phyloP scores from a whole-genome alignment of 2,113 vertebrate species.

The Xiphophorus maculatus region DNA sequence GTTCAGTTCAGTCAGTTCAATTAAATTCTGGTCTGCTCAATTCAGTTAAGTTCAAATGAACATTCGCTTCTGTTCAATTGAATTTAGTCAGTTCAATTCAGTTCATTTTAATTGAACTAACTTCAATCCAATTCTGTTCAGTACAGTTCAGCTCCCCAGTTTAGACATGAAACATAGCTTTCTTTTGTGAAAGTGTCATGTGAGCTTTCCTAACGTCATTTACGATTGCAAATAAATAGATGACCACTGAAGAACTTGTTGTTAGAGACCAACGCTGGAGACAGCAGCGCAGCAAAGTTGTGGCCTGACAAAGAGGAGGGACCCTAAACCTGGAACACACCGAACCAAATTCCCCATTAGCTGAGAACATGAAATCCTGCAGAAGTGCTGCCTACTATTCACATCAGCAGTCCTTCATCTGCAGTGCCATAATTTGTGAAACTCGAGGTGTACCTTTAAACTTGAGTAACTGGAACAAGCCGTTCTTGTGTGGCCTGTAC shows the following conservation, averaged over 20 bases:
- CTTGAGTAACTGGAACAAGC: not conserved
- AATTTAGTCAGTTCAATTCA: too few relatives aligned
- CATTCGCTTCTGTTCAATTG: too few relatives aligned
- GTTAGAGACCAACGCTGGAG: not conserved
- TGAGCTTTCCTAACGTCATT: not conserved
- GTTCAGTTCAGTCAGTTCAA: too few relatives aligned
- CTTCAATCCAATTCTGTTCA: too few relatives aligned
- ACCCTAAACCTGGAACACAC: not conserved
- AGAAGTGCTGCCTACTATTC: not conserved
- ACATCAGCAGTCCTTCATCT: conserved; percentile 5
- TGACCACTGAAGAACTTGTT: not conserved
- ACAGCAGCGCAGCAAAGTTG: not conserved
- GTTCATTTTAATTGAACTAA: too few relatives aligned
- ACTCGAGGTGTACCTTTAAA: not conserved
- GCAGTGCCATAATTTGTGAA: not conserved
- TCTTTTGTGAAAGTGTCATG: not conserved
- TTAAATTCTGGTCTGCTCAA: too few relatives aligned
- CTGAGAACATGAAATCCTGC: not conserved
- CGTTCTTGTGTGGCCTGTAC: not conserved
- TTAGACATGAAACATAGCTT: not conserved
- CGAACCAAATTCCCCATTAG: conserved; percentile 2
- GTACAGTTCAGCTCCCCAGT: not conserved
- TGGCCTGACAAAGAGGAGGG: conserved; percentile 8
- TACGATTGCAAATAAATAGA: not conserved
- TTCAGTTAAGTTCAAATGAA: too few relatives aligned